Evolutionary conservation across 1,140 invertebrate species (phyloP).

Genomic region (Drosophila ananassae): DNA sequence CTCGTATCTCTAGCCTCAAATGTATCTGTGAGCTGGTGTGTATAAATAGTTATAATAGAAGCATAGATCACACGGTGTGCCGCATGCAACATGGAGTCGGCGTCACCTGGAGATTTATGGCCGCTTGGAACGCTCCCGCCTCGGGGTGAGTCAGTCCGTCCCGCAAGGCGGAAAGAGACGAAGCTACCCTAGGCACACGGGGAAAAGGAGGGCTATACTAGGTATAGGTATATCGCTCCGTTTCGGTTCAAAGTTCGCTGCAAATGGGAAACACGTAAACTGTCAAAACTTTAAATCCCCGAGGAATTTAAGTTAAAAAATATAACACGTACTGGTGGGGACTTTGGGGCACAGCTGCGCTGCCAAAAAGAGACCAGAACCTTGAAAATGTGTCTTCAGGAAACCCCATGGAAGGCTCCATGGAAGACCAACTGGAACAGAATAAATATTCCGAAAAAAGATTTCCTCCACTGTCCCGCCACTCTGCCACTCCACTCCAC

Average conservation of each 20-base stretch:
- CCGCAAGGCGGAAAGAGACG: conserved; percentile 2
- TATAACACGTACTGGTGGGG: conserved; percentile 75
- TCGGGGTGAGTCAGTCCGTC: conserved; percentile 44
- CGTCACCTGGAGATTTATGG: conserved; percentile 77
- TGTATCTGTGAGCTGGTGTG: conserved; percentile 25
- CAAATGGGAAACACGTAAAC: conserved; percentile 80
- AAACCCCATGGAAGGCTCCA: conserved; percentile 27
- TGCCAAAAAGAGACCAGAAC: conserved; percentile 42
- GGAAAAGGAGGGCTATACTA: conserved; percentile 10
- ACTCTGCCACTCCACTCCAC: too few species aligned
- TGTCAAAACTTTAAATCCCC: conserved; percentile 82
- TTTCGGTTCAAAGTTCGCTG: conserved; percentile 74
- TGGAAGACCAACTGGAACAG: conserved; percentile 51
- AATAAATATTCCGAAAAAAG: conserved; percentile 49
- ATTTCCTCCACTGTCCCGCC: conserved; percentile 36
- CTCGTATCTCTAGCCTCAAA: conserved; percentile 5
- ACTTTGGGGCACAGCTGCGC: conserved; percentile 62
- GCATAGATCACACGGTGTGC: conserved; percentile 80
- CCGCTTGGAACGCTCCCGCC: conserved; percentile 47
- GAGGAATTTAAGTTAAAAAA: conserved; percentile 82
- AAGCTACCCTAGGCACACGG: neutral
- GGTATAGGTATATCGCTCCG: conserved; percentile 18
- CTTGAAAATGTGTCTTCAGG: conserved; percentile 75
- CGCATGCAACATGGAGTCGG: conserved; percentile 80
- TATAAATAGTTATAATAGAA: conserved; percentile 78